Conservation (phyloP, 2,888 invertebrate species). For the Phengaris alcon region DNA sequence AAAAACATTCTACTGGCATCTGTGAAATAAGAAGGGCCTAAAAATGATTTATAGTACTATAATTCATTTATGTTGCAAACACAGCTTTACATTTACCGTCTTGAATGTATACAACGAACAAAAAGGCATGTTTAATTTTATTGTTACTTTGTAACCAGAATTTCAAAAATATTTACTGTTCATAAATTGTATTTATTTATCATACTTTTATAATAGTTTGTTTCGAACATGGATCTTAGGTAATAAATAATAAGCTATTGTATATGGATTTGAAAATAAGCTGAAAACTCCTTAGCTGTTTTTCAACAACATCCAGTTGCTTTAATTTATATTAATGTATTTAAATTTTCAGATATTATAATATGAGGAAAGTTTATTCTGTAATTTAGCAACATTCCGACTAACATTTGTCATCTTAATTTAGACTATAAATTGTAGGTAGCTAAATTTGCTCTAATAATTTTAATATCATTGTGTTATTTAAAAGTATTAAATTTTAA, state of each 20-base stretch:
- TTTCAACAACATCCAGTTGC: neutral
- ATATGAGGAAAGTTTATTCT: conserved; percentile 32
- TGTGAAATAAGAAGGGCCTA: conserved; percentile 36
- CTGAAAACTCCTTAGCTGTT: neutral
- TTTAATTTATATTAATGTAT: conserved; percentile 1
- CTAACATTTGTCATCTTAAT: conserved; percentile 42
- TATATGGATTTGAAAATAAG: conserved; percentile 10
- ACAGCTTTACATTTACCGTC: conserved; percentile 50
- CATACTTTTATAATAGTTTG: conserved; percentile 11
- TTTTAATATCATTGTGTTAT: conserved; percentile 56
- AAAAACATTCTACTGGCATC: conserved; percentile 6
- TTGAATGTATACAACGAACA: conserved; percentile 55
- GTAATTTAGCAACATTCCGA: conserved; percentile 44
- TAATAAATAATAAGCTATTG: neutral
- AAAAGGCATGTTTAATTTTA: conserved; percentile 48
- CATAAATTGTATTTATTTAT: conserved; percentile 32
- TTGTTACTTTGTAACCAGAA: conserved; percentile 13
- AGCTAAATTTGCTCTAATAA: conserved; percentile 65
- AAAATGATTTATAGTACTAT: conserved; percentile 35
- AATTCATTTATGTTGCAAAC: conserved; percentile 33
- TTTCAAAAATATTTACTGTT: conserved; percentile 23
- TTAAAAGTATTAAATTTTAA: conserved; percentile 41
- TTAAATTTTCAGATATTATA: conserved; percentile 22
- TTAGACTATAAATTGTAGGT: conserved; percentile 58
- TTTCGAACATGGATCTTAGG: neutral